These are phyloP conservation scores for Lanius ludovicianus DNA, from an alignment of 2,113 vertebrate genomes.

Conservation along the genomic window DNA sequence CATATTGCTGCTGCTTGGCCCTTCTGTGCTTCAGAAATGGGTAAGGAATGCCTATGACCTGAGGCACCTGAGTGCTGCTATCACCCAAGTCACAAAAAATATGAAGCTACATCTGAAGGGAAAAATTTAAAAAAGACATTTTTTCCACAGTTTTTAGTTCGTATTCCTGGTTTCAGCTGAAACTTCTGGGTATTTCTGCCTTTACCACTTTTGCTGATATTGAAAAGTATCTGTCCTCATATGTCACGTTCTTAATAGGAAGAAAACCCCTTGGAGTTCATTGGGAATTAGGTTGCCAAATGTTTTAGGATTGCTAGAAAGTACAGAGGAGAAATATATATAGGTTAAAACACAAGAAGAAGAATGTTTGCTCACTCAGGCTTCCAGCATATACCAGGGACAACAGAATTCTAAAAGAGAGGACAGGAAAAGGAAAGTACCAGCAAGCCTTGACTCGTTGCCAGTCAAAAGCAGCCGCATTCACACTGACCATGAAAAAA, in stretches of 20 bases:
- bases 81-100: neutral
- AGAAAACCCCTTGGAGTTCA: neutral
- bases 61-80: neutral
- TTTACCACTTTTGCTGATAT: neutral
- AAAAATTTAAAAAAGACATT: accelerated
- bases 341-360: neutral
- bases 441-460: neutral
- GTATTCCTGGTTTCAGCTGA: neutral
- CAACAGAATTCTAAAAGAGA: neutral
- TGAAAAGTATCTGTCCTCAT: neutral
- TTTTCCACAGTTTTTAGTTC: neutral
- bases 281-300: neutral
- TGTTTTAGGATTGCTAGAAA: neutral
- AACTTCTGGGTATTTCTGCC: neutral
- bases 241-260: accelerated
- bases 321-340: neutral
- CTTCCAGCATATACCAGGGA: neutral
- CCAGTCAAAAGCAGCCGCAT: neutral
- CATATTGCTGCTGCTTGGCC: neutral
- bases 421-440: neutral
- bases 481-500: neutral
- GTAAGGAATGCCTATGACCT: neutral
- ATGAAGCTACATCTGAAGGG: neutral
- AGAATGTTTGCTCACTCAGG: neutral
- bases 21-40: neutral